Conservation (phyloP, 2,113 vertebrate species). For the Amphiprion ocellaris region DNA sequence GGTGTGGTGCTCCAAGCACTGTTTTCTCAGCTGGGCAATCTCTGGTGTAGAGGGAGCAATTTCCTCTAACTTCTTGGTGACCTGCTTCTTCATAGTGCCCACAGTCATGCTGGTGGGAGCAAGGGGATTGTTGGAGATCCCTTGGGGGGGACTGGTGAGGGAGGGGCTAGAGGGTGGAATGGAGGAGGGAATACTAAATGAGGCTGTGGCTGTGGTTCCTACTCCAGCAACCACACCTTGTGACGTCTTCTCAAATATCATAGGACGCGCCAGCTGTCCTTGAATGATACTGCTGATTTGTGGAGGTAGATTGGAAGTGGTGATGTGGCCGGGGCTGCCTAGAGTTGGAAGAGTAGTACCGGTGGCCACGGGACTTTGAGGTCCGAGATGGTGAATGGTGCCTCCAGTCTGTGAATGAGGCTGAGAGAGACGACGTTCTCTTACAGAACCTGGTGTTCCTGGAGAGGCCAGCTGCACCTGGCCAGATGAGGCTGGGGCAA, state of each 20-base stretch:
- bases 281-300: conserved; percentile 96
- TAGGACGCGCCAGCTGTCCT: conserved; percentile 89
- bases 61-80: conserved; percentile 92
- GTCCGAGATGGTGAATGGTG: conserved; percentile 92
- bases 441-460: conserved; percentile 80
- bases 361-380: conserved; percentile 90
- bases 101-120: conserved; percentile 75
- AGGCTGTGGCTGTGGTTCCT: conserved; percentile 78
- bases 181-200: conserved; percentile 89
- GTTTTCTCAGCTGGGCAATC: conserved; percentile 92
- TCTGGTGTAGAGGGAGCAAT: conserved; percentile 93
- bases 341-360: conserved; percentile 85
- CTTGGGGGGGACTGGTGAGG: conserved; percentile 86
- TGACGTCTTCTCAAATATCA: conserved; percentile 88
- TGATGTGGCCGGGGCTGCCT: conserved; percentile 90
- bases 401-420: conserved; percentile 94
- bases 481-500: conserved; percentile 85
- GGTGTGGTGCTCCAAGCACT: conserved; percentile 93
- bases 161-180: conserved; percentile 93
- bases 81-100: conserved; percentile 86
- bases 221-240: conserved; percentile 87
- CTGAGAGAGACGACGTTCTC: conserved; percentile 90
- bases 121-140: conserved; percentile 87
- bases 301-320: conserved; percentile 91
- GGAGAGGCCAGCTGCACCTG: conserved; percentile 88